A percentile compares a stretch with the other conserved stretches of the same genome.
Conservation (phyloP, 2,113 vertebrate species). For the Puntigrus tetrazona region DNA sequence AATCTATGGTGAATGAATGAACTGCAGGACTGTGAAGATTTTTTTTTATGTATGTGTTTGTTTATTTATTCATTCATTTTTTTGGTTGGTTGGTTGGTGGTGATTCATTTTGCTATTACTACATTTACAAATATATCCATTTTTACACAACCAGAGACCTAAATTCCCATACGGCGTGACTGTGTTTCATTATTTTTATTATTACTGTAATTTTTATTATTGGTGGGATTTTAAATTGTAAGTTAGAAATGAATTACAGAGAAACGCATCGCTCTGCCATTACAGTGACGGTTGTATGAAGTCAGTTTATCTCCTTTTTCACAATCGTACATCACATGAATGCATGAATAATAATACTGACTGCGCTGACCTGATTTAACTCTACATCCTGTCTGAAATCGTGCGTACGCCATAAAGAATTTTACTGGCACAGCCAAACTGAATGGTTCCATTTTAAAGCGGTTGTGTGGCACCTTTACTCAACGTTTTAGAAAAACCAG, state of each 20-base stretch:
- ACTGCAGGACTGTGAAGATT: not conserved
- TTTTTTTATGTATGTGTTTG: fast-evolving
- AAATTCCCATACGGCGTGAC: not conserved
- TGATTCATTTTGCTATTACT: not conserved
- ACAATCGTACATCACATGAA: not conserved
- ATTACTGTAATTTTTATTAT: too few species aligned
- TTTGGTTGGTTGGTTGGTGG: not conserved
- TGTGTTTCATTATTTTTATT: not conserved
- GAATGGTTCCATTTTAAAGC: not conserved
- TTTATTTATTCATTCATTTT: not conserved
- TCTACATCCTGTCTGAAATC: conserved; percentile 10
- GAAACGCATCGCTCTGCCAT: not conserved
- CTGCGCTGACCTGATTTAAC: not conserved
- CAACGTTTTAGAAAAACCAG: not conserved
- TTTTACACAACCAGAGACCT: not conserved
- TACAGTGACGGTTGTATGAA: not conserved
- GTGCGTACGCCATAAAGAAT: not conserved
- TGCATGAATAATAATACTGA: not conserved
- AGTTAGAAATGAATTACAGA: not conserved
- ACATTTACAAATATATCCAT: too few species aligned
- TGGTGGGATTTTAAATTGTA: not conserved
- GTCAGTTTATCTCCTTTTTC: not conserved
- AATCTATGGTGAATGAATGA: not conserved
- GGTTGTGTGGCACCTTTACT: not conserved
- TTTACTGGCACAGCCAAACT: not conserved